phyloP scores from a whole-genome alignment of 2,888 invertebrate species.

The Agrochola circellaris region DNA sequence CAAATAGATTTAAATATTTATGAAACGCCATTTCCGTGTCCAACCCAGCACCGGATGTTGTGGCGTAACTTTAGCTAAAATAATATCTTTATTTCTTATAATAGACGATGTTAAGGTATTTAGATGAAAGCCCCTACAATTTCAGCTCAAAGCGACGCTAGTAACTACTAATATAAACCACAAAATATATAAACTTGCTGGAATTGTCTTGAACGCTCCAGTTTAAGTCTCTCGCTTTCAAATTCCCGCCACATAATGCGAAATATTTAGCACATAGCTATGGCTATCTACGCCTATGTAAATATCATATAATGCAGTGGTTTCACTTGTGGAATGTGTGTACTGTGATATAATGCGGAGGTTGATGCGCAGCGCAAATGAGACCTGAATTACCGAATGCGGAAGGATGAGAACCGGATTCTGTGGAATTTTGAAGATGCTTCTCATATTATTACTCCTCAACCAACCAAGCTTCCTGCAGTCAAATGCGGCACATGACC shows the following conservation, averaged over 20 bases:
- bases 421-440: slow-evolving; percentile 20
- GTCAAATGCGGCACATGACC: neutral
- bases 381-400: slow-evolving; percentile 20
- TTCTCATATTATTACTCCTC: neutral
- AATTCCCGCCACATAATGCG: slow-evolving; percentile 27
- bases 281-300: slow-evolving; percentile 37
- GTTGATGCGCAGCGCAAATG: slow-evolving; percentile 17
- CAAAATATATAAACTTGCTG: slow-evolving; percentile 16
- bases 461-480: neutral
- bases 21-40: slow-evolving; percentile 21
- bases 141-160: neutral
- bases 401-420: slow-evolving; percentile 39
- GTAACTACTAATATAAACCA: neutral
- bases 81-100: neutral
- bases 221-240: slow-evolving; percentile 38
- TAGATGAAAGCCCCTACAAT: neutral
- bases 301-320: slow-evolving; percentile 35
- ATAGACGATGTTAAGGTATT: neutral
- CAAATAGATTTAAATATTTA: slow-evolving; percentile 34
- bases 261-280: slow-evolving; percentile 35
- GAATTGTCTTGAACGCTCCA: slow-evolving; percentile 7
- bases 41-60: slow-evolving; percentile 29
- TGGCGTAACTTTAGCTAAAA: neutral
- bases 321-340: slow-evolving; percentile 55
- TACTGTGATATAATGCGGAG: slow-evolving; percentile 35